Conservation (phyloP, 2,797 vertebrate genomes). For the Coluber constrictor region DNA sequence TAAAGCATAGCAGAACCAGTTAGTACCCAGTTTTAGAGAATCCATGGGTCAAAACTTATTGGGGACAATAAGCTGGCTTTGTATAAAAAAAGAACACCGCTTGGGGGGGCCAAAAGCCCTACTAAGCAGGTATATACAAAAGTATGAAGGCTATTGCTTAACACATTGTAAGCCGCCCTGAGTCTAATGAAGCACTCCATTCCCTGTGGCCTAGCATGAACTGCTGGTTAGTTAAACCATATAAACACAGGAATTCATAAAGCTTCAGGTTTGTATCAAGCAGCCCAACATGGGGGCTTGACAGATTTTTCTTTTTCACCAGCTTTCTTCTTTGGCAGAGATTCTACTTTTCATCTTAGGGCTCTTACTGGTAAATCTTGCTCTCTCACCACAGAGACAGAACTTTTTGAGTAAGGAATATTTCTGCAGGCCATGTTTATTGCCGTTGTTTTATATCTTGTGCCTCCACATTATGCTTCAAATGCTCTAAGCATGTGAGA, state of each 20-base stretch:
- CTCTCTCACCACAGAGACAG: neutral
- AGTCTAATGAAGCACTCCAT: neutral
- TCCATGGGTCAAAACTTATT: neutral
- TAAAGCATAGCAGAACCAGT: neutral
- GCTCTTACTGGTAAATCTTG: neutral
- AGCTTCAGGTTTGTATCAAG: slow-evolving; percentile 10
- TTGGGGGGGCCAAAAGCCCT: too few species aligned
- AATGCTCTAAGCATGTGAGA: neutral
- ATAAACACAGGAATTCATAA: neutral
- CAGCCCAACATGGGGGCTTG: neutral
- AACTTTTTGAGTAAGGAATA: neutral
- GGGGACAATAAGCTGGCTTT: too few species aligned
- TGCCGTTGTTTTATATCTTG: neutral
- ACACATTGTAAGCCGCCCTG: too few species aligned
- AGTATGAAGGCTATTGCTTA: too few species aligned
- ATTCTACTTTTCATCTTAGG: neutral
- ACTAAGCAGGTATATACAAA: too few species aligned
- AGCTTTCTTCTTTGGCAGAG: neutral
- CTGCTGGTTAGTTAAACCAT: neutral
- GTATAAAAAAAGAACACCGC: too few species aligned
- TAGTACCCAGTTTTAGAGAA: neutral
- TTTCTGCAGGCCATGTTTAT: neutral
- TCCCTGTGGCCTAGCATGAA: neutral
- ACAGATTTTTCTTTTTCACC: neutral
- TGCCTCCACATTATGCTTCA: neutral